Base-by-base conservation (phyloP, 2,888 invertebrate species). In the Xanthia icteritia region DNA sequence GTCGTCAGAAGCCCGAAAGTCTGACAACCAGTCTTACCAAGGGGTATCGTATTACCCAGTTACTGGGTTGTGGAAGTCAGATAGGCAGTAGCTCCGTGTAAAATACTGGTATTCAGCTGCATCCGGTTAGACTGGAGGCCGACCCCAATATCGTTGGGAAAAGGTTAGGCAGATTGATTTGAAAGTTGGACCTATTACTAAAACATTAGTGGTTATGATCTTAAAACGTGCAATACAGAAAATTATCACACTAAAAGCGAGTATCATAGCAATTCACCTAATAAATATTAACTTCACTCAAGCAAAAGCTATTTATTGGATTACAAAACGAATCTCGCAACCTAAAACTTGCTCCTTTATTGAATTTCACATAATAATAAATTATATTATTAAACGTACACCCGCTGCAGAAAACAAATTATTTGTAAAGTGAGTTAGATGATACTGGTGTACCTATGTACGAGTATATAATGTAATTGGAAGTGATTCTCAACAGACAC, bases 301-400 rank as follows among this genome's bases (percentile, higher is more conserved):
- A 86, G 86, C 88, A 86, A 88, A 89, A 77, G 82, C 86, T 88
- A 91, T 91, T 92, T 89, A 90, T 90, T 86, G 84, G 83, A 85
- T 92, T 93, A 87, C 92, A 91, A 92, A 92, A 92, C 71, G 27
- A 64, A 69, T 74, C 42, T 76, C 3, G 61, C 74, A 66, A 82
- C 56, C 66, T 39, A 31, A 79, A 23, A 48, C 45, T 66, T 31
- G 64, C 79, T 86, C 85, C 84, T 80, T 81, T 85, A 89, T 84
- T 86, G 76, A 86, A 81, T 69, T 85, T 76, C 77, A 77, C 77
- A 87, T 88, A 63, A 88, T 90, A 86, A 90, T 90, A 89, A 91
- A 90, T 90, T 84, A 87, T 89, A 86, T 89, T 90, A 89, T 90
- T 90, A 89, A 91, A 89, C 72, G 81, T 66, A 67, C 77, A 81